A percentile compares a stretch with the other conserved stretches of the same genome.
Evolutionary conservation across 92 coral and sea anemone genomes (phyloP).

Genomic region (Chrysogorgia sp.): DNA sequence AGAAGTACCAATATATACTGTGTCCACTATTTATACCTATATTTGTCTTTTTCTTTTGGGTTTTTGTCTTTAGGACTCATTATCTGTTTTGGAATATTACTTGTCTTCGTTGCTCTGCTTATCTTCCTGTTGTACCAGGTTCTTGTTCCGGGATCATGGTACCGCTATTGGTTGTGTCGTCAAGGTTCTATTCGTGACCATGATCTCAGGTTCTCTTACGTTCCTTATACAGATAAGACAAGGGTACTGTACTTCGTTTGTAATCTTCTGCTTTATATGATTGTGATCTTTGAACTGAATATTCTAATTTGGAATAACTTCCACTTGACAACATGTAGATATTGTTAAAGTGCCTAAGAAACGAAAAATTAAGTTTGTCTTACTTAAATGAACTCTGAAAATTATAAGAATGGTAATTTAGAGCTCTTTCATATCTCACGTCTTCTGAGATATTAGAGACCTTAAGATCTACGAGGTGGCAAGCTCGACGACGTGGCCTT

Average conservation of each 20-base stretch:
- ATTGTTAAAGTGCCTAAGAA: too few species aligned
- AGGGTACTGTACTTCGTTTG: slow-evolving; percentile 2
- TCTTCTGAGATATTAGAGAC: too few species aligned
- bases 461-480: too few species aligned
- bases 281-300: not conserved
- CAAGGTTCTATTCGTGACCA: slow-evolving; percentile 42
- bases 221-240: not conserved
- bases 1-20: too few species aligned
- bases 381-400: too few species aligned
- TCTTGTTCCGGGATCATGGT: slow-evolving; percentile 70
- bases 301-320: too few species aligned
- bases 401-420: too few species aligned
- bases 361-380: too few species aligned
- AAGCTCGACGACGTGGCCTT: too few species aligned
- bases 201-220: slow-evolving; percentile 33
- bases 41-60: not conserved
- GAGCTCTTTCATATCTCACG: too few species aligned
- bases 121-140: slow-evolving; percentile 64
- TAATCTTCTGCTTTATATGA: not conserved
- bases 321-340: too few species aligned
- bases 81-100: slow-evolving; percentile 21
- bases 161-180: slow-evolving; percentile 66
- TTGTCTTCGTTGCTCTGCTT: slow-evolving; percentile 47
- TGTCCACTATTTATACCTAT: not conserved
- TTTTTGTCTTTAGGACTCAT: slow-evolving; percentile 50